Base-by-base conservation (phyloP, 2,113 vertebrate genomes). In the Cebus imitator region DNA sequence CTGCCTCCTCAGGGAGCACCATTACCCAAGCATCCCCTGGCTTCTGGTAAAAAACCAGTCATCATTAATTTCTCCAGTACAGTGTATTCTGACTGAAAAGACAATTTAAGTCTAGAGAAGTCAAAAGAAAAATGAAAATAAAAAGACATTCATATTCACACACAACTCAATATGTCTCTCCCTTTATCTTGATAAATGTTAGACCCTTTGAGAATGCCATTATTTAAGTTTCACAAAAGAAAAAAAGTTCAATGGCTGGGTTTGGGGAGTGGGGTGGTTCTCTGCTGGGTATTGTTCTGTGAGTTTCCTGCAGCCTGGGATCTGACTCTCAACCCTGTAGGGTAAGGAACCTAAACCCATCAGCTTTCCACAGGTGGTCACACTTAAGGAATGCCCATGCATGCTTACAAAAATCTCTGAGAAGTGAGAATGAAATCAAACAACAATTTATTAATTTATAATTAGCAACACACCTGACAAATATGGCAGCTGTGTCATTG, bases 111-210 rank as follows among this genome's bases (percentile, higher is more conserved):
- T 92, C 30, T 86, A 58, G 79, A 73, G 66, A 94, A 87, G n/a
- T 35, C 50, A 82, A 92, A 87, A 23, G 16, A n/a, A 96, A 95
- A 95, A 61, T 37, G 35, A 90, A 87, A 96, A 91, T 61, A 35
- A 61, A 90, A 52, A 94, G 85, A 37, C 35, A 66, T 92, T 89
- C 91, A 37, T 87, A 48, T 73, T 57, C 61, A n/a, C 10, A 86
- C 16, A 72, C 75, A 86, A 73, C 43, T 94, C 79, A 58, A 1
- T 61, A 35, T 16, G 30, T 37, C 23, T 91, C 48, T 27, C 18
- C 88, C 52, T 79, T 89, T n/a, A 37, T 58, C 58, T 79, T 55
- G 80, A 87, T 58, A 64, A 86, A 90, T 79, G 37, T 70, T 68
- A 85, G 57, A 21, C 25, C 35, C 70, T 80, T 91, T 78, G 81